Base-by-base conservation (phyloP, 2,113 vertebrate species). In the Ahaetulla prasina region DNA sequence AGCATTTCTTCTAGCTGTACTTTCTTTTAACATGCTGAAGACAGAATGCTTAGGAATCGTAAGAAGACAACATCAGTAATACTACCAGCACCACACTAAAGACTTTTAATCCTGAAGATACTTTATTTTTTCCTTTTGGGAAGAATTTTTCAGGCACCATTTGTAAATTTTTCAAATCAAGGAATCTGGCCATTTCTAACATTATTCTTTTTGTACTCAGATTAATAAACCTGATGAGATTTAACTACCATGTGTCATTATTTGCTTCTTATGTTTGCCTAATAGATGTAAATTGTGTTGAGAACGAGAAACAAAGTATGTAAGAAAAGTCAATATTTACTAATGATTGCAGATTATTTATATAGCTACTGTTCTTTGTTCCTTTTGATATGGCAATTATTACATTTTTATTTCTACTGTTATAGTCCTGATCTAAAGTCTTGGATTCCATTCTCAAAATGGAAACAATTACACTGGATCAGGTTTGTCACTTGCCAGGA, bases 391-490 rank as follows among this genome's bases (percentile, higher is more conserved):
- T 54, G 27, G 4, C 50, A 85, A 92, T 63, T 60, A 88, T 30
- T 60, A 27, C 35, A 86, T 57, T 60, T 55, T 85, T 50, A 27
- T 43, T 60, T 68, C 45, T 68, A n/a, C 85, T 87, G 35, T 85
- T 55, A 84, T 7, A 20, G 68, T 49, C 18, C 87, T 85, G 7
- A 23, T 35, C 43, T 84, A 84, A 47, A 68, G 27, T 89, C 68
- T 89, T 92, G 53, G 30, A 85, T 89, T 60, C 27, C 10, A n/a
- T 57, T 85, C 53, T 85, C 20, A 89, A 50, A 92, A 89, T n/a
- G 89, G 88, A 92, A 60, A 53, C 74, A 89, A 92, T 89, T 92
- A 89, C 88, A 60, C 54, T 89, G 74, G 39, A 86, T 60, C 23
- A 80, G 74, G 53, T 53, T 85, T 85, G 43, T 87, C 84, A 49